phyloP scores from a whole-genome alignment of 2,888 invertebrate species.

The Aphidius colemani region DNA sequence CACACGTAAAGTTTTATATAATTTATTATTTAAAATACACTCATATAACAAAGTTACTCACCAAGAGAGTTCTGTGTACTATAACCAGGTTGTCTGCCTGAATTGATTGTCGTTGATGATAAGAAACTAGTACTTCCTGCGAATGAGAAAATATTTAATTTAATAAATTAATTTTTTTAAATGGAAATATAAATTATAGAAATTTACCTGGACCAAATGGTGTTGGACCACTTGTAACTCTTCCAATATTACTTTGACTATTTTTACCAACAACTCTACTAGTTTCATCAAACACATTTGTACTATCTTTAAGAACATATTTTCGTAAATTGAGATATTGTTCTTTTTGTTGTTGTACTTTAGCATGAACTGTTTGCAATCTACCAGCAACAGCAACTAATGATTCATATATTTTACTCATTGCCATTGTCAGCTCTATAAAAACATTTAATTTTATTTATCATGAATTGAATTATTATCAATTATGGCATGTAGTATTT shows the following conservation, averaged over 20 bases:
- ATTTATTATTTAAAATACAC: constrained; percentile 14
- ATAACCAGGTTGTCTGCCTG: constrained; percentile 48
- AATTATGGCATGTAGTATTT: constrained; percentile 3
- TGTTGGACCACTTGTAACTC: constrained; percentile 67
- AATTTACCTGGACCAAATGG: constrained; percentile 62
- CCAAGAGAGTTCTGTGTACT: constrained; percentile 55
- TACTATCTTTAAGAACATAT: constrained; percentile 76
- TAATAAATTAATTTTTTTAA: background rate
- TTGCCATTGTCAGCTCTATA: constrained; percentile 76
- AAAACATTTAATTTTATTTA: too few species aligned
- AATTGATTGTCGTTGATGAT: constrained; percentile 48
- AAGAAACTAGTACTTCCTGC: constrained; percentile 53
- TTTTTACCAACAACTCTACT: constrained; percentile 42
- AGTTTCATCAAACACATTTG: constrained; percentile 73
- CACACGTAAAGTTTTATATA: constrained; percentile 16
- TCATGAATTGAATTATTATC: background rate
- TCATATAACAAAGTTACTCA: constrained; percentile 37
- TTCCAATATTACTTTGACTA: constrained; percentile 48
- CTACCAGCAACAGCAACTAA: constrained; percentile 87
- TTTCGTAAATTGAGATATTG: constrained; percentile 81
- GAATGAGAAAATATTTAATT: background rate
- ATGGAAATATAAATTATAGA: constrained; percentile 26
- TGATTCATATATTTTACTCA: constrained; percentile 83
- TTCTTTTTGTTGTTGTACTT: constrained; percentile 82
- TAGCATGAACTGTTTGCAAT: constrained; percentile 78